Conservation (phyloP, 2,113 vertebrate genomes). For the Elephas maximus region DNA sequence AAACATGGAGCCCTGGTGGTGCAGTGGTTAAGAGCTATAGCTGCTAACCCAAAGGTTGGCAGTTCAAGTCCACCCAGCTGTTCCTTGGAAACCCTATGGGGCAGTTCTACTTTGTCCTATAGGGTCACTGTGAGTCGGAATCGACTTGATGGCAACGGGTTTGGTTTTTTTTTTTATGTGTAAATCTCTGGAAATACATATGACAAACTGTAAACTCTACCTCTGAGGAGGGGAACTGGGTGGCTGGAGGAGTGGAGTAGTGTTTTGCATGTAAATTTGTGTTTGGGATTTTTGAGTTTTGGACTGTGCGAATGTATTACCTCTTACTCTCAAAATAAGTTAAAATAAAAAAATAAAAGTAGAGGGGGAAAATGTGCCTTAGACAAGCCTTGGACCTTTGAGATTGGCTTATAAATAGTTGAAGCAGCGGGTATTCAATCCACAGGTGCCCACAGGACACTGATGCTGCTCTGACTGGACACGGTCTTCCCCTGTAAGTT, state of each 20-base stretch:
- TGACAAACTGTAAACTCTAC: fast-evolving
- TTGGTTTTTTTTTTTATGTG: no score
- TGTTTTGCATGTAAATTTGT: fast-evolving
- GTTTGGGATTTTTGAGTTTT: background rate
- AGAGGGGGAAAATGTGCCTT: background rate
- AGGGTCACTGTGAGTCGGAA: no score
- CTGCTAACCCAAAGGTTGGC: no score
- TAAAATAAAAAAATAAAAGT: background rate
- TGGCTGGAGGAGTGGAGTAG: background rate
- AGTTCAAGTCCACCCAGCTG: no score
- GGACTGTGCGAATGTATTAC: background rate
- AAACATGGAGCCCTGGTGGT: no score
- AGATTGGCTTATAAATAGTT: background rate
- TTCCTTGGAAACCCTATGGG: no score
- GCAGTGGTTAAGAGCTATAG: no score
- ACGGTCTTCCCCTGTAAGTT: fast-evolving
- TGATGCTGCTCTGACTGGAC: fast-evolving
- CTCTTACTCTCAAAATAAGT: background rate
- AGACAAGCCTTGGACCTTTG: background rate
- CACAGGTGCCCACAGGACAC: background rate
- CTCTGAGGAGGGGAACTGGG: fast-evolving
- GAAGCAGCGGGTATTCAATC: fast-evolving
- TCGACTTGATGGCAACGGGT: no score
- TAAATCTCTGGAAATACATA: background rate
- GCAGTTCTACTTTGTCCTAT: no score